A percentile compares a stretch with the other conserved stretches of the same genome.
Conservation (phyloP, 2,113 vertebrate species). For the Scalopus aquaticus region DNA sequence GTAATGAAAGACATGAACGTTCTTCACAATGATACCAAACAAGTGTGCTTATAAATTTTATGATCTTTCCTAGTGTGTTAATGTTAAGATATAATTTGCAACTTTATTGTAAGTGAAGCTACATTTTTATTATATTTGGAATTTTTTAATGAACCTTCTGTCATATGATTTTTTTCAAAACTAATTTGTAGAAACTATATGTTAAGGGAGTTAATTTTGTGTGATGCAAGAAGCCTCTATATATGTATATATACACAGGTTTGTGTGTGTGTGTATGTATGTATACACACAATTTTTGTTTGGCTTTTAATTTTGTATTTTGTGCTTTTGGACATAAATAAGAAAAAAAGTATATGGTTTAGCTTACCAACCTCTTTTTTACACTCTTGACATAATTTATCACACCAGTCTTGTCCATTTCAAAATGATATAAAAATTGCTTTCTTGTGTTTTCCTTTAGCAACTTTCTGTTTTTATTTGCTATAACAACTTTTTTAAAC, state of each 20-base stretch:
- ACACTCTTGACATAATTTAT: neutral
- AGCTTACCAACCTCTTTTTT: neutral
- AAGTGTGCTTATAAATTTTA: neutral
- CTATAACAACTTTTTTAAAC: neutral
- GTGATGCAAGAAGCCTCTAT: neutral
- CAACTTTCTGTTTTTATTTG: conserved; percentile 13
- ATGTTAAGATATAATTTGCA: neutral
- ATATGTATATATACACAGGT: neutral
- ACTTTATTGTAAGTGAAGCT: neutral
- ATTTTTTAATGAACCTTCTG: neutral
- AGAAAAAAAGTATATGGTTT: neutral
- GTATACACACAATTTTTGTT: neutral
- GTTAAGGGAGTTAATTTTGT: conserved; percentile 6
- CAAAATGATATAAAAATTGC: neutral
- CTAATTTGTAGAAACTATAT: neutral
- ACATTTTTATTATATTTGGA: conserved; percentile 7
- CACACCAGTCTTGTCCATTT: neutral
- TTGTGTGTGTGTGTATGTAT: no score
- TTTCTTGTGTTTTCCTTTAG: neutral
- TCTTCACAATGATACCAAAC: neutral
- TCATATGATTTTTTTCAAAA: neutral
- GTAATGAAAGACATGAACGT: neutral
- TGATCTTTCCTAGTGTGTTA: neutral
- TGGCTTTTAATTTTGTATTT: neutral
- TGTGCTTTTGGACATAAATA: neutral